A percentile compares a stretch with the other conserved stretches of the same genome.
Evolutionary conservation across 2,797 vertebrate species (phyloP).

Genomic region (Cossypha dichroa): DNA sequence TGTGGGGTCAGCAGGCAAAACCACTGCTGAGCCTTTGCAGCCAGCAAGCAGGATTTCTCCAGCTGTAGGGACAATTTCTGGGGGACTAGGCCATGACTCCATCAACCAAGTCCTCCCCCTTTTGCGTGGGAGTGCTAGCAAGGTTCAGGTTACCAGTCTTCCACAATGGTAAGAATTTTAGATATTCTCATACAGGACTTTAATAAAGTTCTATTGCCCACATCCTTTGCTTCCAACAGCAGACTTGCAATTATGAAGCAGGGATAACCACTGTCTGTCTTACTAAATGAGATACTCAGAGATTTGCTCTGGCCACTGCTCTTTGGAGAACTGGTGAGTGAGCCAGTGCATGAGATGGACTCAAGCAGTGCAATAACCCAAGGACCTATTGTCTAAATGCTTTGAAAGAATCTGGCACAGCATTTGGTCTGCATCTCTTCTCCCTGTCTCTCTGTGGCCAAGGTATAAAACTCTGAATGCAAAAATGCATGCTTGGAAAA

Average conservation of each 20-base stretch:
- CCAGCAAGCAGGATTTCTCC: neutral
- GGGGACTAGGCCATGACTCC: neutral
- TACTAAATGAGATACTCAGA: neutral
- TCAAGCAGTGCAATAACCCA: neutral
- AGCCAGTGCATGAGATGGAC: neutral
- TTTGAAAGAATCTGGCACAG: neutral
- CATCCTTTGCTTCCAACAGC: neutral
- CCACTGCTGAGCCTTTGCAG: neutral
- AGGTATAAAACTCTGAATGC: neutral
- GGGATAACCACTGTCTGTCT: neutral
- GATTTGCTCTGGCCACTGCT: neutral
- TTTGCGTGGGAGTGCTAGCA: neutral
- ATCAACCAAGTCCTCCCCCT: neutral
- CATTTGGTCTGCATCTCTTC: neutral
- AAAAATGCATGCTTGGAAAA: neutral
- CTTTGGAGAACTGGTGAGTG: neutral
- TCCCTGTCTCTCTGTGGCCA: neutral
- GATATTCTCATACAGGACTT: neutral
- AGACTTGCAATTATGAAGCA: neutral
- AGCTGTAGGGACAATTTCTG: fast-evolving
- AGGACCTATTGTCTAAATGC: neutral
- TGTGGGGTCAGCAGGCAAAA: neutral
- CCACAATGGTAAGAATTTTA: neutral
- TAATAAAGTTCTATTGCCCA: neutral
- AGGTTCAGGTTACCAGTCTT: neutral